Evolutionary conservation across 1,140 invertebrate genomes (phyloP), one percentile per base, ranked within the genome.

Genomic region (Drosophila sp.): DNA sequence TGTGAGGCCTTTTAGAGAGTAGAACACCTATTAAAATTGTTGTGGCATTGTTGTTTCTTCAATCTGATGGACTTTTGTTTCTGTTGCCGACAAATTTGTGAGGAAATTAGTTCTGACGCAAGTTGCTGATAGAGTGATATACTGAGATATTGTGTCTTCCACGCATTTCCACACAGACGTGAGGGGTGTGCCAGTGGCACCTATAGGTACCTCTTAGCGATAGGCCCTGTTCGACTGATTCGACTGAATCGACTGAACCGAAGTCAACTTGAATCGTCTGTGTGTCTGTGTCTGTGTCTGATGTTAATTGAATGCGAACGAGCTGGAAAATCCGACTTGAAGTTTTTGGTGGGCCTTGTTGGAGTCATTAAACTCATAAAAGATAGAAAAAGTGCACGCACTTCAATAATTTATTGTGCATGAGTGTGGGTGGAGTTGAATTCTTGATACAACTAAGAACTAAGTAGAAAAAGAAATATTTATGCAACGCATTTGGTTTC

Each of bases 341-440:
- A 48, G 61, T 27, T 61, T 76, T 72, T 36, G 18, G 51, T 63
- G 45, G 65, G 54, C 53, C 57, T 48, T 18, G 32, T 50, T 27
- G 36, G 61, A 87, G 81, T 86, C 81, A 87, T 87, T 86, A 86
- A 87, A 86, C 81, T 70, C 81, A 86, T 86, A 87, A 84, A 87
- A 81, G 65, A 73, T 66, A 76, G 36, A 79, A 81, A 65, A 65
- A 72, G 61, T 66, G 66, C 78, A 81, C 71, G 78, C 76, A 76
- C 82, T 81, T 62, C 74, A 78, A 76, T 87, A 86, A 87, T 87
- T 86, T 86, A 87, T 86, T 77, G 81, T 76, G 75, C 81, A 67
- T 80, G 77, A 76, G 66, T 76, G 67, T 58, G 66, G 69, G 63
- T n/a, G 40, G 45, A 66, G 67, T 14, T n/a, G 54, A 70, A 75